Base-by-base conservation (phyloP, 2,797 vertebrate genomes). In the Tokudaia muenninki region DNA sequence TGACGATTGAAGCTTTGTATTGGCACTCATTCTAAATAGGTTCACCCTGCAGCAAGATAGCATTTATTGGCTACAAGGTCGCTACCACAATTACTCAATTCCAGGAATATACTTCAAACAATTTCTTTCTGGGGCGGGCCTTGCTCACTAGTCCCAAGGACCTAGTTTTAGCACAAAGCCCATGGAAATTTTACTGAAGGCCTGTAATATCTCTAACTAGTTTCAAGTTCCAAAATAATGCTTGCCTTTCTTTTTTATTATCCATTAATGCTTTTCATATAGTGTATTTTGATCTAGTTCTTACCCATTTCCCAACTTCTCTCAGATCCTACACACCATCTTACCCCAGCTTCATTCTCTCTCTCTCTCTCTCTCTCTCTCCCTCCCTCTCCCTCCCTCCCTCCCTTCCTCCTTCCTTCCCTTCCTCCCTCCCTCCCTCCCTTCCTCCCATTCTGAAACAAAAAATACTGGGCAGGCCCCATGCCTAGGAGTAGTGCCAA, bases 161-260 rank as follows among this genome's bases (percentile, higher is more conserved):
- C n/a, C 55, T 87, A 84, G 57, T 92, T 92, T 94, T 67, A 94
- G 63, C 74, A 17, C n/a, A 87, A 78, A 97, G 1, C n/a, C 47
- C 81, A 90, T 82, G n/a, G 87, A 95, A 59, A 96, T 88, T 94
- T 63, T 75, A 96, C 16, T 92, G 47, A 93, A 95, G 41, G 31
- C 34, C 57, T 82, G 74, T 12, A 26, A 96, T 84, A 16, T 74
- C 26, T 92, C 94, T 91, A 81, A 10, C 78, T 96, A 92, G 90
- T 96, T 96, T 90, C 65, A 88, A 77, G 5, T 93, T 96, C 78
- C 84, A 95, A 96, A 96, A 92, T 96, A 96, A 79, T 87, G 82
- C 67, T 81, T 26, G 41, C 17, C 31, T 94, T 86, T 93, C 92
- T 92, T 93, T 97, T 93, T 90, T 63, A 9, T 82, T 63, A 34